Evolutionary conservation across 2,888 invertebrate genomes (phyloP).

Genomic region (Pristionchus maxplancki): DNA sequence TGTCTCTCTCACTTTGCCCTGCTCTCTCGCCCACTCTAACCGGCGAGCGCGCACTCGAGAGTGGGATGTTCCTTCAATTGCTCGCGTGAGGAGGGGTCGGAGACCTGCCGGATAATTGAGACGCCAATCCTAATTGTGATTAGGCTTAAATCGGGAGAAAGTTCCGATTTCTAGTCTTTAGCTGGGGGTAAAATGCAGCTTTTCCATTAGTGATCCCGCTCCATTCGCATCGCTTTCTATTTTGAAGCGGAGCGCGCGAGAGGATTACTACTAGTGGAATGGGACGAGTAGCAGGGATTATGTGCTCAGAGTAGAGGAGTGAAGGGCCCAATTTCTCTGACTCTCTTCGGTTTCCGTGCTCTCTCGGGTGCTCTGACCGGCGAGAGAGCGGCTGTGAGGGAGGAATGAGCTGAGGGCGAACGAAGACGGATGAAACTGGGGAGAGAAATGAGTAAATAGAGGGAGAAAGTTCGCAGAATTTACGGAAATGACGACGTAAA

Average conservation of each 20-base stretch:
- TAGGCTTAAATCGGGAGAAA: background rate
- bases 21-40: background rate
- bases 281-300: slow-evolving; percentile 39
- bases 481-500: slow-evolving; percentile 1
- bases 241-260: slow-evolving; percentile 16
- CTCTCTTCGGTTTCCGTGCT: too few relatives aligned
- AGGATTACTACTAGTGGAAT: slow-evolving; percentile 44
- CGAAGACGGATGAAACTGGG: slow-evolving; percentile 18
- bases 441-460: slow-evolving; percentile 1
- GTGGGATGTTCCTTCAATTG: background rate
- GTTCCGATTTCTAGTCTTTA: too few relatives aligned
- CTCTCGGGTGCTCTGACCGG: too few relatives aligned
- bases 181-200: too few relatives aligned
- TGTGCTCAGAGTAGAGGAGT: slow-evolving; percentile 8
- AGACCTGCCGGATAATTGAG: slow-evolving; percentile 35
- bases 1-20: background rate
- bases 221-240: background rate
- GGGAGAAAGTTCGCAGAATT: background rate
- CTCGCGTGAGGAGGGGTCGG: background rate
- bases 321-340: too few relatives aligned
- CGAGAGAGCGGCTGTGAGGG: background rate
- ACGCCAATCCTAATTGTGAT: slow-evolving; percentile 18
- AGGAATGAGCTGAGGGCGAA: slow-evolving; percentile 22
- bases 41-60: background rate
- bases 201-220: background rate